Conservation (phyloP, 2,797 vertebrate genomes). For the Halcyon chelicuti region DNA sequence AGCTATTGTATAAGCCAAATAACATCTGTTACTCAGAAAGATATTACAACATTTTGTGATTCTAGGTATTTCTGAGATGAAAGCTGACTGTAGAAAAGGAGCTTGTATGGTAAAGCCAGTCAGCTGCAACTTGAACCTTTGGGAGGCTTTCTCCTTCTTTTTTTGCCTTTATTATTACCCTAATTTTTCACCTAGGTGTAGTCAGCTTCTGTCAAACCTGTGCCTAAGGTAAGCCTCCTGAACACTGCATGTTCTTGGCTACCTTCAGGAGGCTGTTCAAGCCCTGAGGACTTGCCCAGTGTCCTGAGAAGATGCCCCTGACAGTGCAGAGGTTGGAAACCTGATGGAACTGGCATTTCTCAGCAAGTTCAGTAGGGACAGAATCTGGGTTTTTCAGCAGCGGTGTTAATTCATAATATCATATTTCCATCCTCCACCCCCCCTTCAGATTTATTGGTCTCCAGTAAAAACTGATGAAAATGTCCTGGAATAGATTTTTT, state of each 20-base stretch:
- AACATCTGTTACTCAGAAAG: constrained; percentile 9
- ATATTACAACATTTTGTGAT: background rate
- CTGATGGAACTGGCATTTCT: background rate
- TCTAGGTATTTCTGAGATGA: background rate
- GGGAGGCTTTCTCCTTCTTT: background rate
- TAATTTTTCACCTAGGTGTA: background rate
- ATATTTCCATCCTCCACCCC: background rate
- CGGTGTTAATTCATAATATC: background rate
- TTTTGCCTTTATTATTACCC: background rate
- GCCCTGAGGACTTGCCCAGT: background rate
- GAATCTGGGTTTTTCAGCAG: background rate
- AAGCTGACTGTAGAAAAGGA: background rate
- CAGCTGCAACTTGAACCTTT: background rate
- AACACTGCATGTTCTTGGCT: accelerated
- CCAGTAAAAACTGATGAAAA: background rate
- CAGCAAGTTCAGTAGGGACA: background rate
- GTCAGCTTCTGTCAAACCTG: background rate
- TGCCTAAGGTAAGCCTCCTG: background rate
- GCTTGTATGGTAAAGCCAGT: background rate
- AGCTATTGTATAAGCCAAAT: constrained; percentile 45
- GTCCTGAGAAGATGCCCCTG: background rate
- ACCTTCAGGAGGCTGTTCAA: background rate
- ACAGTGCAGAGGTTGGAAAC: background rate
- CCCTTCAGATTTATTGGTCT: background rate
- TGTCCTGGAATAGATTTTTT: background rate